Evolutionary conservation across 2,113 vertebrate genomes (phyloP).

Genomic region (Pipa parva): DNA sequence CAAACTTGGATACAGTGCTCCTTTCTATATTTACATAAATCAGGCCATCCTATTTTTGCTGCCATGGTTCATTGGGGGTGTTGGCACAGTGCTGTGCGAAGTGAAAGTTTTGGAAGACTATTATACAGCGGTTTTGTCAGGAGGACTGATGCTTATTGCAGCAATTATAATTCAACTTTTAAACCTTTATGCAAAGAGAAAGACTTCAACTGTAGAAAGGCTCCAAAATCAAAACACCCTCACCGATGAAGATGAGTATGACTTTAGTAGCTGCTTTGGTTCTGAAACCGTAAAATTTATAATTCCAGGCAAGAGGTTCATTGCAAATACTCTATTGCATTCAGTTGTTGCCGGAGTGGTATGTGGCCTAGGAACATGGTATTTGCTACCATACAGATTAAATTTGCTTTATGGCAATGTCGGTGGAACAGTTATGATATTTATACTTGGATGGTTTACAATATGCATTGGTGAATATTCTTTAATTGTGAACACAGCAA

Average conservation of each 20-base stretch:
- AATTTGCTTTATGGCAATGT: conserved; percentile 73
- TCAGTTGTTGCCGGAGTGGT: conserved; percentile 78
- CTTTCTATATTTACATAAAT: conserved; percentile 86
- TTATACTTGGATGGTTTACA: conserved; percentile 88
- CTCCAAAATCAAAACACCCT: conserved; percentile 75
- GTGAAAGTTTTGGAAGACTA: conserved; percentile 76
- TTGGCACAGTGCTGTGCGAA: conserved; percentile 83
- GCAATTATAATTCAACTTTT: conserved; percentile 74
- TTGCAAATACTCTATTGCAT: conserved; percentile 80
- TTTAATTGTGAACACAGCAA: conserved; percentile 85
- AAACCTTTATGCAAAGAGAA: conserved; percentile 70
- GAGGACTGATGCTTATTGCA: conserved; percentile 81
- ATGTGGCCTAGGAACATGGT: conserved; percentile 93
- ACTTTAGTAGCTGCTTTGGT: conserved; percentile 86
- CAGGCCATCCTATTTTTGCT: conserved; percentile 86
- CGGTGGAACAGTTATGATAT: conserved; percentile 71
- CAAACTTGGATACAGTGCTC: conserved; percentile 89
- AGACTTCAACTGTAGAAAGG: conserved; percentile 72
- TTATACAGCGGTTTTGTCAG: conserved; percentile 71
- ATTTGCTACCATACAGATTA: conserved; percentile 83
- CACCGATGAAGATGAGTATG: conserved; percentile 90
- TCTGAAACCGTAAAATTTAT: conserved; percentile 90
- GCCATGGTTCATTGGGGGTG: conserved; percentile 87
- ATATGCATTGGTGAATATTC: conserved; percentile 93
- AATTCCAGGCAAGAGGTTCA: conserved; percentile 87